Base-by-base conservation (phyloP, 1,140 invertebrate species). In the Pararge aegeria region DNA sequence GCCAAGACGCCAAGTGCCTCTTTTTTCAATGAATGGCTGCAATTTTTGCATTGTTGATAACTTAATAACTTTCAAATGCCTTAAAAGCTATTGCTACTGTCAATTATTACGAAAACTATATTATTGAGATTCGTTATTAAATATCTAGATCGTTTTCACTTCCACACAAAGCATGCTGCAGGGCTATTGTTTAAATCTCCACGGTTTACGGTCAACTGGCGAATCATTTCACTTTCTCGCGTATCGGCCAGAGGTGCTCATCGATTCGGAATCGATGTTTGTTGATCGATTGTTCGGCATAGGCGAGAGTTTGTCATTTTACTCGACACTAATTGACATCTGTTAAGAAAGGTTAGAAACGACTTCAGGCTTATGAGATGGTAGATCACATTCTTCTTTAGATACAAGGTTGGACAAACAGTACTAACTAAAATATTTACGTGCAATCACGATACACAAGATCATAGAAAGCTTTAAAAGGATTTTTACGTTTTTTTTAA, bases 281-380 rank as follows among this genome's bases (percentile, higher is more conserved):
- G 21, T 42, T 58, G 56, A 52, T 58, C 56, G 56, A 58, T 58
- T 51, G 38, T 58, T 34, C 19, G 34, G 42, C 48, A 58, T 51
- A 15, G 55, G 55, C 56, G 56, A 58, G 51, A 58, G 56, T 58
- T 50, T 29, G 38, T 42, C 21, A 10, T 42, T 54, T 24, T 54
- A 54, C 42, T 34, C 30, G 20, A 42, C 38, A 42, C 21, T 58
- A 58, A 58, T 58, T 42, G 52, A 54, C 52, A 51, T 20, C 49
- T 5, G 27, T 27, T 27, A 27, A 9, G 2, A 24, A 24, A 4
- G 7, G 7, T 24, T 4, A 7, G 5, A 27, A 7, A 9, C 5
- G 27, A 7, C 5, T 27, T 5, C 5, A 9, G 5, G 27, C 10
- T 7, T 27, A 27, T 7, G 27, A 27, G 2, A 24, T 24, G 24